These are phyloP conservation scores for Cossypha caffra DNA, from an alignment of 2,797 vertebrate species.

Conservation along the genomic window DNA sequence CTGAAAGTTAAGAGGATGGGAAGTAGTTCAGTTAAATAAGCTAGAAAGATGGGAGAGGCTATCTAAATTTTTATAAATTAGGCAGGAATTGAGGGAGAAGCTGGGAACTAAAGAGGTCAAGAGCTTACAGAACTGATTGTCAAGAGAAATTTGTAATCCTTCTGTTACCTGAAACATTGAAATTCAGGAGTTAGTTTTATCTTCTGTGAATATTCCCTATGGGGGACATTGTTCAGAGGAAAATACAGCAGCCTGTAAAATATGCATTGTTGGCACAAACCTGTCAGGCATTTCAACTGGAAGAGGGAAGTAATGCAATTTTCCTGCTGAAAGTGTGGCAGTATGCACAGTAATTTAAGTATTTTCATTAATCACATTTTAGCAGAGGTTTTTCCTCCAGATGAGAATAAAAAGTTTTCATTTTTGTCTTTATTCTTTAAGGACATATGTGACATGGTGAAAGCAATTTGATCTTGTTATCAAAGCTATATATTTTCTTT, in stretches of 20 bases:
- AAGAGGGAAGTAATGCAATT: neutral
- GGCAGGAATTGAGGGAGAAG: neutral
- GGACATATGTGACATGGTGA: neutral
- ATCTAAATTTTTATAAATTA: neutral
- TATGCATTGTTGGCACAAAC: neutral
- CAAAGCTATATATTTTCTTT: neutral
- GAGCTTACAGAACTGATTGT: neutral
- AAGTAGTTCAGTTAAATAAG: neutral
- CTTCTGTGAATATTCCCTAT: neutral
- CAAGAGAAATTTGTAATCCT: neutral
- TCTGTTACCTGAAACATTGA: neutral
- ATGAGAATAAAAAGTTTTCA: neutral
- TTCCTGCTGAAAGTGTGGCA: neutral
- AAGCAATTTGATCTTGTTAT: constrained; percentile 27
- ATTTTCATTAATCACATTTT: constrained; percentile 10
- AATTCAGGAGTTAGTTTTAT: neutral
- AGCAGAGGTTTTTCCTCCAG: neutral
- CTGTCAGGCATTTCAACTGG: neutral
- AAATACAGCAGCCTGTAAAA: neutral
- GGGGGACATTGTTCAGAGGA: neutral
- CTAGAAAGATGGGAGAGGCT: neutral
- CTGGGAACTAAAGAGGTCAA: neutral
- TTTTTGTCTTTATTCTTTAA: neutral
- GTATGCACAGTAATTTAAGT: neutral
- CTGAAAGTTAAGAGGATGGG: neutral